Base-by-base conservation (phyloP, 1,140 invertebrate genomes). In the Bombus pascuorum region DNA sequence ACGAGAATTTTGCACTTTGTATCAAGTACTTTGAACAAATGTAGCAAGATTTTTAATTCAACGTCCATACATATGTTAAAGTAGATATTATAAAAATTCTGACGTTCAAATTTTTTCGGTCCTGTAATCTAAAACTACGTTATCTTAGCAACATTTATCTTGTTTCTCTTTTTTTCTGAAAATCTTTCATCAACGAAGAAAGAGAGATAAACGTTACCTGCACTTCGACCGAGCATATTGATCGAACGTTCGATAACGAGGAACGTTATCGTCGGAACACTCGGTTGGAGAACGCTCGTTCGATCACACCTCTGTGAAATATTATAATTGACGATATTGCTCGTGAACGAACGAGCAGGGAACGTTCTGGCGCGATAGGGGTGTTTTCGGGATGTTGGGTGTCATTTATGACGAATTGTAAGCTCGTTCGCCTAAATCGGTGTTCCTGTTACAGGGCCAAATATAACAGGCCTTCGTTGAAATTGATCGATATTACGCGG, bases 171-270 rank as follows among this genome's bases (percentile, higher is more conserved):
- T 47, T 47, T 62, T 62, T 13, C 59, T n/a, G 59, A 62, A 2
- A n/a, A 62, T 62, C 28, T 12, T n/a, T 13, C 12, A n/a, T n/a
- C 28, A 13, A 12, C 59, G 59, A 12, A 13, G 59, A 28, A 28
- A 62, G 3, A 62, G 10, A n/a, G 59, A 59, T 18, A 22, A 53
- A 53, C 6, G 18, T 53, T 53, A 8, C 18, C 47, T 53, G 47
- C 18, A 53, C 47, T 53, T 53, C 47, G 47, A 22, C 47, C 47
- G 47, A 53, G 28, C 59, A 65, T 78, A 83, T 89, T 72, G 88
- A 89, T 86, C 87, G 78, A n/a, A 28, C 53, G 42, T 87, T 89
- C 72, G 88, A 89, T 89, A 89, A 89, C 88, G 87, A 80, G 71
- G 79, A 86, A 86, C 79, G 83, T 88, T 89, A 89, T 89, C 88